Percentiles rank a stretch among this genome's conserved stretches.
phyloP scores from a whole-genome alignment of 2,113 vertebrate genomes.

The Hyla sarda region DNA sequence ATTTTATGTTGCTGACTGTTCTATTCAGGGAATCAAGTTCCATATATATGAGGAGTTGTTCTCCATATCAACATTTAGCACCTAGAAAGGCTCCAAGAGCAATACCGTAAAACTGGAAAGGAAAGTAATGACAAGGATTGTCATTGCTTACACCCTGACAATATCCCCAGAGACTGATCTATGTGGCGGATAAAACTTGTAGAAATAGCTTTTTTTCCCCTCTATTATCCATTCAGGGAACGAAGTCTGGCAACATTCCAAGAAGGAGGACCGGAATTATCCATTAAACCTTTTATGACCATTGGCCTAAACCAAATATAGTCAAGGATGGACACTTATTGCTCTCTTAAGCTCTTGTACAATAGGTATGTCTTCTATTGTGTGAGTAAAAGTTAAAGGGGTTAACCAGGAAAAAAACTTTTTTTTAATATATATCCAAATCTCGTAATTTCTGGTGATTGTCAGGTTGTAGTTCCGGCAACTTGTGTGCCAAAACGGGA shows the following conservation, averaged over 20 bases:
- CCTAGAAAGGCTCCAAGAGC: background rate
- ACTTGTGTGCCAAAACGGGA: too few species aligned
- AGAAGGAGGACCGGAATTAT: too few species aligned
- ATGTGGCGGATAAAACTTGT: background rate
- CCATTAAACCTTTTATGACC: background rate
- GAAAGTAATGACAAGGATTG: slow-evolving; percentile 20
- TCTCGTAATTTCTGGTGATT: too few species aligned
- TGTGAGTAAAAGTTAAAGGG: background rate
- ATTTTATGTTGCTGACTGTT: slow-evolving; percentile 41
- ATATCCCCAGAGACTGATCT: background rate
- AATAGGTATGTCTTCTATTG: background rate
- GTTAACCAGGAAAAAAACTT: too few species aligned
- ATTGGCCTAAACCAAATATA: background rate
- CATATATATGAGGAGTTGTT: slow-evolving; percentile 16
- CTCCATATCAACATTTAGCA: slow-evolving; percentile 19
- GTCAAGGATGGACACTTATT: background rate
- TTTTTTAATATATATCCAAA: too few species aligned
- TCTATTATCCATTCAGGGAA: background rate
- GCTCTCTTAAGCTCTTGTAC: background rate
- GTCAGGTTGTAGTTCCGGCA: too few species aligned
- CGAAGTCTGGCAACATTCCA: background rate
- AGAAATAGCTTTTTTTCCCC: background rate
- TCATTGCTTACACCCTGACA: background rate
- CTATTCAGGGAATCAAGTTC: slow-evolving; percentile 32
- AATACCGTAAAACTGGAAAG: background rate